Conservation (phyloP, 1,140 invertebrate species). For the Penaeus chinensis region DNA sequence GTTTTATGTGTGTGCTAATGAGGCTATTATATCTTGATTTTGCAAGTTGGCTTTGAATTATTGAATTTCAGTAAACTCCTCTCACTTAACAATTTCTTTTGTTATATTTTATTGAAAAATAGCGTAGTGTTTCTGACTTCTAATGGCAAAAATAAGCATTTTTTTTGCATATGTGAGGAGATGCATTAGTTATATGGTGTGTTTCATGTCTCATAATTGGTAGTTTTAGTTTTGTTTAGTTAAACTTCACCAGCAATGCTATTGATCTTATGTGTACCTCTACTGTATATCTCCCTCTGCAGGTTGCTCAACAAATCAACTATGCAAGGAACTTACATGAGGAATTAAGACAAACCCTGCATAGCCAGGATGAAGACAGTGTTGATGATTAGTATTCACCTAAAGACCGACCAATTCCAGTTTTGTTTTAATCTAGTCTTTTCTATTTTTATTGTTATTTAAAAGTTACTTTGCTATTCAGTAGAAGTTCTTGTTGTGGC, state of each 20-base stretch:
- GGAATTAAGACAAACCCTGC: slow-evolving; percentile 76
- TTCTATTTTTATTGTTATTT: not conserved
- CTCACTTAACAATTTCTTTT: too few species aligned
- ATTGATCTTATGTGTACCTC: slow-evolving; percentile 21
- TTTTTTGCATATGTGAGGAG: too few species aligned
- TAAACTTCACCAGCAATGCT: not conserved
- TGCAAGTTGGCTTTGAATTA: too few species aligned
- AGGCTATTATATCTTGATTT: too few species aligned
- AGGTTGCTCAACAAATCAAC: slow-evolving; percentile 81
- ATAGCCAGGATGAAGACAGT: slow-evolving; percentile 52
- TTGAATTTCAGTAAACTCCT: too few species aligned
- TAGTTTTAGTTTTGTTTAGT: too few species aligned
- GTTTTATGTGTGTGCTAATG: not conserved
- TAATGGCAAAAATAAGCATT: too few species aligned
- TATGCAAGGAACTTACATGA: slow-evolving; percentile 88
- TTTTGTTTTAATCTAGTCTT: not conserved
- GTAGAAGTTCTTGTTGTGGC: not conserved
- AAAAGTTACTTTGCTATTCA: not conserved
- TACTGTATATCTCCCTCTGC: slow-evolving; percentile 61
- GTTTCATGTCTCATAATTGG: too few species aligned
- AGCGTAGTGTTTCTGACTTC: too few species aligned
- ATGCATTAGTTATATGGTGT: too few species aligned
- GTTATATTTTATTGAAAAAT: too few species aligned
- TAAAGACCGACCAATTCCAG: not conserved
- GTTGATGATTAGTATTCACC: slow-evolving; percentile 20